These are phyloP conservation scores for Drosophila lini DNA, from an alignment of 1,140 invertebrate genomes.

Conservation along the genomic window DNA sequence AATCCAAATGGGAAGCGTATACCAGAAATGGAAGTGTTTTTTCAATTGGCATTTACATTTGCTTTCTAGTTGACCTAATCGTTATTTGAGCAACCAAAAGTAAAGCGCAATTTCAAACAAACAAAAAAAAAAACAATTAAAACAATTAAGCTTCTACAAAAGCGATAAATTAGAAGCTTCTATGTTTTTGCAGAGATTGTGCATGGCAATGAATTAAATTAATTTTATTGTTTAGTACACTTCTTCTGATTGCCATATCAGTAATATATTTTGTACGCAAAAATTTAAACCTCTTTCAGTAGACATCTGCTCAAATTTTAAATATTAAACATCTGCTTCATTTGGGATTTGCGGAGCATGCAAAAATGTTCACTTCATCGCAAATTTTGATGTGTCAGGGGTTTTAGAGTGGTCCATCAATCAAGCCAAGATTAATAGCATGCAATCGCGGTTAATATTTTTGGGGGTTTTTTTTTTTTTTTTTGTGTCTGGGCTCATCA, in stretches of 20 bases:
- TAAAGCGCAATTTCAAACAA: constrained; percentile 23
- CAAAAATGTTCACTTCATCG: constrained; percentile 1
- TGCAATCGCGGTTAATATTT: constrained; percentile 32
- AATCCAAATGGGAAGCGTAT: constrained; percentile 44
- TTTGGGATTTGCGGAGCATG: neutral
- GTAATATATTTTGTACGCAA: constrained; percentile 3
- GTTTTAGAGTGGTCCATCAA: constrained; percentile 34
- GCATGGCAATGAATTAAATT: constrained; percentile 30
- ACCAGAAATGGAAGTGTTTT: constrained; percentile 37
- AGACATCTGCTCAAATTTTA: constrained; percentile 20
- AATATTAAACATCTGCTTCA: constrained; percentile 22
- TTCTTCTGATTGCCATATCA: constrained; percentile 3
- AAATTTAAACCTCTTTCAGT: neutral
- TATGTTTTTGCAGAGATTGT: constrained; percentile 20
- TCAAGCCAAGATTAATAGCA: constrained; percentile 50
- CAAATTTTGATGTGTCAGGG: constrained; percentile 26
- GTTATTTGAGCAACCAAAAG: constrained; percentile 32
- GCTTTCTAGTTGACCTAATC: constrained; percentile 35
- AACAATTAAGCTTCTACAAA: constrained; percentile 22
- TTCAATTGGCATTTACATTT: constrained; percentile 36
- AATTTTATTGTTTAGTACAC: constrained; percentile 1
- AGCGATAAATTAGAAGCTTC: constrained; percentile 26
- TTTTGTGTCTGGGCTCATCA: constrained; percentile 32
- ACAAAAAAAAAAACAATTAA: constrained; percentile 7
- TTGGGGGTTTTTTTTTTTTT: neutral